A percentile compares a stretch with the other conserved stretches of the same genome.
Conservation (phyloP, 2,113 vertebrate species). For the Hemiprocne comata region DNA sequence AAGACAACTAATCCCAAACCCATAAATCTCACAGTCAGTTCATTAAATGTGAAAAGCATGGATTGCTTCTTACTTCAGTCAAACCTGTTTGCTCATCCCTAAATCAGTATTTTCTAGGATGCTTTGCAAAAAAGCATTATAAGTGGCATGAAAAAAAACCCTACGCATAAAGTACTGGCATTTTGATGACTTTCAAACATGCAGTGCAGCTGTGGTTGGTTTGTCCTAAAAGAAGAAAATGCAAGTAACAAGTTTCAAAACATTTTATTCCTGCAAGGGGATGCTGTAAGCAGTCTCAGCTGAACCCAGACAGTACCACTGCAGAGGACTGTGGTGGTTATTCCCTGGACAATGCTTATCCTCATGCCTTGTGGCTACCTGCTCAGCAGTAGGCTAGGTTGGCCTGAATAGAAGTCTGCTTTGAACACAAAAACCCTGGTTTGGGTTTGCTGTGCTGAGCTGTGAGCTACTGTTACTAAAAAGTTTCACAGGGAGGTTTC, state of each 20-base stretch:
- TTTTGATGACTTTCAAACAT: not conserved
- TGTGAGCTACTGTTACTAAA: not conserved
- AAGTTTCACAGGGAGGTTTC: not conserved
- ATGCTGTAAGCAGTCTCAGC: not conserved
- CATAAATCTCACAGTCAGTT: not conserved
- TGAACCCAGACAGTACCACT: rapidly evolving
- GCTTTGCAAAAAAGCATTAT: not conserved
- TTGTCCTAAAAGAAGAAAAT: not conserved
- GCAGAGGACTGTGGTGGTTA: rapidly evolving
- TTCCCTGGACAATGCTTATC: not conserved
- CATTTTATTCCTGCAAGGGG: not conserved
- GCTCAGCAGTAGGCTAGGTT: not conserved
- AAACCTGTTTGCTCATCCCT: not conserved
- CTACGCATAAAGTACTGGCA: not conserved
- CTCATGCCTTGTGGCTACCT: rapidly evolving
- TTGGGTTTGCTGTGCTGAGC: not conserved
- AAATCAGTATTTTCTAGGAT: not conserved
- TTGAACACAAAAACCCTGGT: rapidly evolving
- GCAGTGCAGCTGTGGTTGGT: not conserved
- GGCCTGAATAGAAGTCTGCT: not conserved
- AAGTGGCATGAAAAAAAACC: not conserved
- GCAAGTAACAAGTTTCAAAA: not conserved
- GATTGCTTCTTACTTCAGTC: not conserved
- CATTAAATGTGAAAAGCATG: not conserved
- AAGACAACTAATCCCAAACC: not conserved